Evolutionary conservation across 2,113 vertebrate species (phyloP), one percentile per base, ranked within the genome.

Genomic region (Corythaeola cristata): DNA sequence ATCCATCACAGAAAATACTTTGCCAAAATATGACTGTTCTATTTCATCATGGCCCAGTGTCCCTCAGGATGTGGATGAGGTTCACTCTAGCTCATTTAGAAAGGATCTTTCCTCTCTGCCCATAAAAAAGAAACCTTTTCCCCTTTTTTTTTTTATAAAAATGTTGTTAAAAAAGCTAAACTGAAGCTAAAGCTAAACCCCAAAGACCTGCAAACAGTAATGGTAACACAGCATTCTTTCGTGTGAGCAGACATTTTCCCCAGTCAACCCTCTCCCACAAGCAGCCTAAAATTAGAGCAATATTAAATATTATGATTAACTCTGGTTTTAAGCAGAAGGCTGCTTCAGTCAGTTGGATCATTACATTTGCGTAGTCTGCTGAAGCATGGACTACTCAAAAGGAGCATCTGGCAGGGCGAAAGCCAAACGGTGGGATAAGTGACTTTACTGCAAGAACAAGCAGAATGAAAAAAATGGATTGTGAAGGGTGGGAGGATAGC

Each of bases 401-500:
- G 91, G 71, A 93, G 87, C 78, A 95, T 47, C 75, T 94, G 90
- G 32, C n/a, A 66, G 67, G 72, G 72, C 67, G 75, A 77, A 90
- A 91, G 45, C 60, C 60, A 59, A 63, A 37, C 62, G n/a, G 63
- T 50, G 55, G 74, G 41, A 69, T 44, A 56, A 83, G 50, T 50
- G 53, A 76, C 85, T 89, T 75, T 1, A 3, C 32, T 93, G 62
- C 19, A 82, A 75, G 59, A 91, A 58, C 17, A 59, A 80, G 50
- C 41, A 74, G 60, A 52, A 66, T 75, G 30, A 3, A 90, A 88
- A 88, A 58, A 80, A 55, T 8, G 30, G 16, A 12, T 50, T 83
- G 47, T 35, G 73, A 80, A 80, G 68, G 24, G 59, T 80, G 68
- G 55, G 50, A 94, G 67, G 80, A 91, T 22, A 22, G 59, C 67